Evolutionary conservation across 2,797 vertebrate species (phyloP), one percentile per base, ranked within the genome.

Genomic region (Sternarchorhynchus goeldii): DNA sequence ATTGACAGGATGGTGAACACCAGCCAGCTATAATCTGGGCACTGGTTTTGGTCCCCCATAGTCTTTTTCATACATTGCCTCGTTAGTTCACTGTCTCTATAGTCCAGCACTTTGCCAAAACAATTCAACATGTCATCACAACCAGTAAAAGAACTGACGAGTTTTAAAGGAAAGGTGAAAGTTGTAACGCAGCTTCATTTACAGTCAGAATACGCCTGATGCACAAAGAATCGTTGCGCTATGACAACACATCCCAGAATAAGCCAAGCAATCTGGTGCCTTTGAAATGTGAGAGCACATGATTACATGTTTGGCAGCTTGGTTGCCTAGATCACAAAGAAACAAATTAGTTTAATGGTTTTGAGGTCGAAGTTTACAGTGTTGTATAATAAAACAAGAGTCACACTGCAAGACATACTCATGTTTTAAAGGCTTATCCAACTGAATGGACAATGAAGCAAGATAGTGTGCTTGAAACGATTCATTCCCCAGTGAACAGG

Each of bases 11-110:
- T 59, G 34, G n/a, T 73, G 58, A 80, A 75, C 67, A 56, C 59
- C 25, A 68, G 78, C 73, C 64, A 56, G 75, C 81, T 53, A 76
- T 83, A 83, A 85, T 84, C 81, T 85, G 78, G 56, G 39, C 84
- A 72, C 75, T 81, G 76, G 82, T 12, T 50, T 12, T 14, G 45
- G 10, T 2, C 83, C 65, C 63, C 72, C 72, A 32, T 14, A n/a
- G 65, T 63, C 73, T 68, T 39, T 62, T 77, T 78, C 73, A 81
- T 71, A 75, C 71, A 53, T 31, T 36, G 75, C 1, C 58, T 81
- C 82, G 80, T 82, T 77, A 79, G 56, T 70, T 34, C 32, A 34
- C 31, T 78, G 34, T 65, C 32, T 25, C 74, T 16, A 53, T 68
- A 64, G 32, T 60, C 34, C 50, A 69, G 31, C 31, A 32, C 29